A percentile compares a stretch with the other conserved stretches of the same genome.
Conservation (phyloP, 2,888 invertebrate species). For the Xylota sylvarum region DNA sequence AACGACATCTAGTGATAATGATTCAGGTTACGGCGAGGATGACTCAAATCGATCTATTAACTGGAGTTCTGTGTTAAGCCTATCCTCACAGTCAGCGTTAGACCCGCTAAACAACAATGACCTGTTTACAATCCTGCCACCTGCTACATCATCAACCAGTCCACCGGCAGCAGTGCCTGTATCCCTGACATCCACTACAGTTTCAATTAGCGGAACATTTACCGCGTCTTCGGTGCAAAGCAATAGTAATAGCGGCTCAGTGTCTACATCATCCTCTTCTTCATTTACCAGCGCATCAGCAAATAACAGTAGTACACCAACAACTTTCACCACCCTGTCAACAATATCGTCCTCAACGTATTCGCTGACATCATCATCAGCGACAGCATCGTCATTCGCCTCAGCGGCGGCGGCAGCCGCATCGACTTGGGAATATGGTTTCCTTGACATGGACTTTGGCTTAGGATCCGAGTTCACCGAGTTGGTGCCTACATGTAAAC, state of each 20-base stretch:
- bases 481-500: conserved; percentile 85
- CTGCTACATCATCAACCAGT: conserved; percentile 80
- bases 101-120: conserved; percentile 93
- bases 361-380: conserved; percentile 83
- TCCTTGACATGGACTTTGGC: conserved; percentile 85
- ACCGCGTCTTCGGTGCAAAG: conserved; percentile 78
- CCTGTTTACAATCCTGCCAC: conserved; percentile 86
- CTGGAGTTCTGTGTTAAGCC: conserved; percentile 95
- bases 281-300: conserved; percentile 52
- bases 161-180: conserved; percentile 82
- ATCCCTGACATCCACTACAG: conserved; percentile 74
- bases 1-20: conserved; percentile 86
- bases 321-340: conserved; percentile 83
- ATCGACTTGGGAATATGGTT: conserved; percentile 84
- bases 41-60: conserved; percentile 92
- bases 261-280: conserved; percentile 69
- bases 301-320: conserved; percentile 78
- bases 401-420: conserved; percentile 80
- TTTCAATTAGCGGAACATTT: conserved; percentile 83
- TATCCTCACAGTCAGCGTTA: conserved; percentile 93
- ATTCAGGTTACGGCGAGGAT: conserved; percentile 92
- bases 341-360: conserved; percentile 83
- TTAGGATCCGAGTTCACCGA: conserved; percentile 86
- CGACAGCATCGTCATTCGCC: conserved; percentile 76
- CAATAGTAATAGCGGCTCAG: conserved; percentile 51